Evolutionary conservation across 2,113 vertebrate genomes (phyloP).

Genomic region (Haliaeetus leucogaster): DNA sequence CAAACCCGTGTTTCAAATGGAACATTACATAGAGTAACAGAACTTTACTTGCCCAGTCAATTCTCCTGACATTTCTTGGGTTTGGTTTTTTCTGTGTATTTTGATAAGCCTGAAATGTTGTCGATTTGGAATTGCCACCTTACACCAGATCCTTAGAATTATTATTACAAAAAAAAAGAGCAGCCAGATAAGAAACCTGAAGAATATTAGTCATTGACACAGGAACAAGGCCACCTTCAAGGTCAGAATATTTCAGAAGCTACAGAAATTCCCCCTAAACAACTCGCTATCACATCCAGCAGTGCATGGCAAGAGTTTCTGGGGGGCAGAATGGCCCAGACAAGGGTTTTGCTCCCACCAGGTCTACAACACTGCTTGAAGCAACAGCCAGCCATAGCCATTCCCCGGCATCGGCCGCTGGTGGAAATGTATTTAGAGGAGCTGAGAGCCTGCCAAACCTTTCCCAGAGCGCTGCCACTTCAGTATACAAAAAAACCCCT

Average conservation of each 20-base stretch:
- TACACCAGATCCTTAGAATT: not conserved
- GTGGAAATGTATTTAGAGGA: not conserved
- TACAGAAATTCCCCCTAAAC: not conserved
- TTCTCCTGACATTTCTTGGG: not conserved
- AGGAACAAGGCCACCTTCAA: not conserved
- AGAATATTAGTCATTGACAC: not conserved
- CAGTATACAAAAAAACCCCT: not conserved
- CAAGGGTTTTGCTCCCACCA: not conserved
- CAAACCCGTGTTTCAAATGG: not conserved
- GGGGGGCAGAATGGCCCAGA: not conserved
- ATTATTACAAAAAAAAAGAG: not conserved
- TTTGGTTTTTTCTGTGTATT: not conserved
- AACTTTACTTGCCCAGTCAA: not conserved
- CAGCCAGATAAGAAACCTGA: not conserved
- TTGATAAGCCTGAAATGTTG: not conserved
- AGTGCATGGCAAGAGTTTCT: not conserved
- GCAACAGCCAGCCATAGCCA: not conserved
- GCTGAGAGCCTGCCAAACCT: not conserved
- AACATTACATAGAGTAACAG: not conserved
- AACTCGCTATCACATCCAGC: not conserved
- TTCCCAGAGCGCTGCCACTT: not conserved
- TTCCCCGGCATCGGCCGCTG: not conserved
- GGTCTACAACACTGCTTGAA: not conserved
- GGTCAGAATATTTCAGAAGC: not conserved
- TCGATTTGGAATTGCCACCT: not conserved